These are phyloP conservation scores for Drosophila gunungcola DNA, from an alignment of 1,140 invertebrate genomes.

Conservation along the genomic window DNA sequence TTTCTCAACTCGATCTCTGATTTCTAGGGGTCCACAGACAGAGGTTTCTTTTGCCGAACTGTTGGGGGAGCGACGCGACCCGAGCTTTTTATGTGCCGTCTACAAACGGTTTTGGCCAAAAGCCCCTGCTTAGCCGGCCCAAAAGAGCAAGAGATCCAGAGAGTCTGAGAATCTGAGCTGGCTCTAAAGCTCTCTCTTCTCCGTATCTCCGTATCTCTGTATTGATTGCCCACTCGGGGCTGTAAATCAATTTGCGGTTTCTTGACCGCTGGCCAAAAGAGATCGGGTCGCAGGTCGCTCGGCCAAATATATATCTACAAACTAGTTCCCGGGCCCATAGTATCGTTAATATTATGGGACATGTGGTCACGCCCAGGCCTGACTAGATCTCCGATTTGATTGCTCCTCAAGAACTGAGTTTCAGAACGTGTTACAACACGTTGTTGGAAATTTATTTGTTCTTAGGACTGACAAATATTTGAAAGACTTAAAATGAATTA, in stretches of 20 bases:
- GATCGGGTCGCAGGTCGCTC: conserved; percentile 24
- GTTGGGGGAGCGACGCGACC: conserved; percentile 71
- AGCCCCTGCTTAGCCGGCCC: conserved; percentile 1
- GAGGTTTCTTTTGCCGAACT: conserved; percentile 74
- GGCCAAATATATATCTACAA: conserved; percentile 2
- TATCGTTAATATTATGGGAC: background rate
- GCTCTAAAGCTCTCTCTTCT: conserved; percentile 17
- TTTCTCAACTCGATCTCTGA: conserved; percentile 18
- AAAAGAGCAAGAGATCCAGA: conserved; percentile 8
- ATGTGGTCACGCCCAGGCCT: background rate
- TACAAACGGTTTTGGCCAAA: conserved; percentile 54
- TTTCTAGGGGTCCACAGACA: conserved; percentile 73
- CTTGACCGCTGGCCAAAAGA: conserved; percentile 51
- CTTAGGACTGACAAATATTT: no score
- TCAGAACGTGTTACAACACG: no score
- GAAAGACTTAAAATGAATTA: no score
- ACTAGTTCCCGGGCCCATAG: background rate
- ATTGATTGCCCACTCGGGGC: conserved; percentile 2
- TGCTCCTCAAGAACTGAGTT: no score
- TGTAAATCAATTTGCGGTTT: conserved; percentile 57
- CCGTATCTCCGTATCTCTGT: background rate
- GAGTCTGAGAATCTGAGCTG: no score
- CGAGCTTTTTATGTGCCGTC: conserved; percentile 81
- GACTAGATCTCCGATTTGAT: background rate
- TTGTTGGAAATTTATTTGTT: no score